Base-by-base conservation (phyloP, 2,797 vertebrate genomes). In the Amblyraja radiata region DNA sequence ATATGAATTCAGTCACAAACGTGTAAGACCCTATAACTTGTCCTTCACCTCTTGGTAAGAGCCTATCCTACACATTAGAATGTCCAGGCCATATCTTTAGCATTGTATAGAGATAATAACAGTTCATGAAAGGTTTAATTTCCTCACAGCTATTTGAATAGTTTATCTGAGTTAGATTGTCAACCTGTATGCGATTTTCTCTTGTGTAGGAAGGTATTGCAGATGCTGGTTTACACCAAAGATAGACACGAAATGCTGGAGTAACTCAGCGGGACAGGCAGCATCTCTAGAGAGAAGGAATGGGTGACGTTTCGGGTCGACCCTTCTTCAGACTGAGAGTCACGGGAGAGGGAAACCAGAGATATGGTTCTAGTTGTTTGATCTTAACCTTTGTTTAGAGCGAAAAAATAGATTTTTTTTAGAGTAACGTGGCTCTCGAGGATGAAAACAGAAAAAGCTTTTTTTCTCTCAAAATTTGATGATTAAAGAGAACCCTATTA, bases 401-500 rank as follows among this genome's bases (percentile, higher is more conserved):
- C 46, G 18, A 68, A 68, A 18, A 2, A 68, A 68, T 2, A 18
- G 46, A 23, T 39, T 71, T 46, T 68, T 68, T 28, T 25, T 2
- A 95, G 94, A 93, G 94, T 94, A 95, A 96, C 95, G 97, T 97
- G 97, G 95, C 96, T 95, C 95, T 96, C 94, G 96, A 96, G 94
- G 96, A 96, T 94, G 96, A 95, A 94, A 94, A 94, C 94, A 95
- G 95, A 94, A 96, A 95, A 94, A 94, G 95, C 32, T 93, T 94
- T 95, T 94, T 94, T 96, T 93, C 95, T 95, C 88, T 94, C 94
- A 71, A 95, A 94, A 93, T 96, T 7, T 97, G 96, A 98, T 98
- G 95, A 97, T 97, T 8, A 98, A 98, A 94, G 95, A 96, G 93
- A 97, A 97, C 95, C 95, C 95, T 94, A 96, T 97, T 96, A 96